A percentile compares a stretch with the other conserved stretches of the same genome.
phyloP scores from a whole-genome alignment of 2,888 invertebrate genomes.

The Colostygia pectinataria region DNA sequence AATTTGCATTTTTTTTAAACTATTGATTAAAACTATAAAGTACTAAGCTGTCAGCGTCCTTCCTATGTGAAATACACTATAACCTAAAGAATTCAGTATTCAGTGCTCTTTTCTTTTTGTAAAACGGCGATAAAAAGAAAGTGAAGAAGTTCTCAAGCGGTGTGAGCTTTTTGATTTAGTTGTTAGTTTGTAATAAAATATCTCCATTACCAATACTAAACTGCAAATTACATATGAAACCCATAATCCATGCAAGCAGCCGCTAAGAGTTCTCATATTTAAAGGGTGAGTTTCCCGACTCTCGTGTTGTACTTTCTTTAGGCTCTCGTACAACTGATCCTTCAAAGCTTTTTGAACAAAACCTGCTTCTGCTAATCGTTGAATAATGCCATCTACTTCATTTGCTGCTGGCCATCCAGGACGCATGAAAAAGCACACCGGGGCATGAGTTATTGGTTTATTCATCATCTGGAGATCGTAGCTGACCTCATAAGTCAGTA shows the following conservation, averaged over 20 bases:
- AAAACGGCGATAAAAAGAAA: too few relatives aligned
- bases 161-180: background rate
- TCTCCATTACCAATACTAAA: conserved; percentile 46
- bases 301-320: conserved; percentile 10
- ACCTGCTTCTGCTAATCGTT: conserved; percentile 47
- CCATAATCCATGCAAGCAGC: conserved; percentile 52
- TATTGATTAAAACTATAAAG: too few relatives aligned
- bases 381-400: conserved; percentile 39
- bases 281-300: conserved; percentile 34
- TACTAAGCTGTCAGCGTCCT: too few relatives aligned
- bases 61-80: too few relatives aligned
- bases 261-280: conserved; percentile 41
- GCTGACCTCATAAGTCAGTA: conserved; percentile 32
- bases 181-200: conserved; percentile 33
- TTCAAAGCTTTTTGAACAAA: conserved; percentile 37
- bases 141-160: too few relatives aligned
- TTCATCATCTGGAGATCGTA: conserved; percentile 46
- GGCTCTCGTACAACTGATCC: conserved; percentile 24
- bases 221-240: conserved; percentile 43
- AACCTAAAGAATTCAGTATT: too few relatives aligned
- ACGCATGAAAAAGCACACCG: conserved; percentile 49
- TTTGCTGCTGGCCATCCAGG: conserved; percentile 56
- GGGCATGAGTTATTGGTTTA: conserved; percentile 38
- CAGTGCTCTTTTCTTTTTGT: too few relatives aligned
- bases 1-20: too few relatives aligned